Conservation (phyloP, 2,888 invertebrate genomes). For the Oligia fasciuncula region DNA sequence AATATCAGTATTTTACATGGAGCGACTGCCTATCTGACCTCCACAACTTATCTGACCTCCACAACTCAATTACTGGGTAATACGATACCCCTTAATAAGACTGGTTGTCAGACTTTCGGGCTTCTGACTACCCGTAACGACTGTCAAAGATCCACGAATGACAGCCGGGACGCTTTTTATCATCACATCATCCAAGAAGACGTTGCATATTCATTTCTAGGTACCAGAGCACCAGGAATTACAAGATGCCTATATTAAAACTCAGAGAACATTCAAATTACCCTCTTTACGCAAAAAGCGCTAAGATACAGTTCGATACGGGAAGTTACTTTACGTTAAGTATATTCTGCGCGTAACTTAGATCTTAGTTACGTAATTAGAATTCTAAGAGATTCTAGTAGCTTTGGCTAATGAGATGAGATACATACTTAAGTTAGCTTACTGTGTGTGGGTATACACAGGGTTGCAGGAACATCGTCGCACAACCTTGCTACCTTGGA, state of each 20-base stretch:
- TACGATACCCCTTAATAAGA: too few species aligned
- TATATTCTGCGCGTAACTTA: slow-evolving; percentile 30
- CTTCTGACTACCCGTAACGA: too few species aligned
- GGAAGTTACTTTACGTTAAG: slow-evolving; percentile 28
- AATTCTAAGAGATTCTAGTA: slow-evolving; percentile 35
- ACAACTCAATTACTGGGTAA: too few species aligned
- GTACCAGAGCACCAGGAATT: slow-evolving; percentile 14
- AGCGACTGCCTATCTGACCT: too few species aligned
- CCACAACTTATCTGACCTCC: too few species aligned
- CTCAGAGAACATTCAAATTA: slow-evolving; percentile 25
- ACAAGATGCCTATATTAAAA: background rate
- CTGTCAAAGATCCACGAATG: too few species aligned
- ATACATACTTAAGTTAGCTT: slow-evolving; percentile 4
- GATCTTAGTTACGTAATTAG: slow-evolving; percentile 47
- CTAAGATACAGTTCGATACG: slow-evolving; percentile 31
- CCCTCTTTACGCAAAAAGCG: slow-evolving; percentile 6
- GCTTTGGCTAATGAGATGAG: slow-evolving; percentile 35
- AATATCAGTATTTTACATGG: too few species aligned
- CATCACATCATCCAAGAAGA: background rate
- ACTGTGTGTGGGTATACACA: background rate
- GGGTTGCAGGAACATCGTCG: too few species aligned
- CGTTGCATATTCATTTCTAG: background rate
- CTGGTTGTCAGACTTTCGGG: too few species aligned
- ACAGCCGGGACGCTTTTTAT: background rate
- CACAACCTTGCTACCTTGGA: too few species aligned